phyloP scores from a whole-genome alignment of 1,140 invertebrate species.

The Papilio xuthus region DNA sequence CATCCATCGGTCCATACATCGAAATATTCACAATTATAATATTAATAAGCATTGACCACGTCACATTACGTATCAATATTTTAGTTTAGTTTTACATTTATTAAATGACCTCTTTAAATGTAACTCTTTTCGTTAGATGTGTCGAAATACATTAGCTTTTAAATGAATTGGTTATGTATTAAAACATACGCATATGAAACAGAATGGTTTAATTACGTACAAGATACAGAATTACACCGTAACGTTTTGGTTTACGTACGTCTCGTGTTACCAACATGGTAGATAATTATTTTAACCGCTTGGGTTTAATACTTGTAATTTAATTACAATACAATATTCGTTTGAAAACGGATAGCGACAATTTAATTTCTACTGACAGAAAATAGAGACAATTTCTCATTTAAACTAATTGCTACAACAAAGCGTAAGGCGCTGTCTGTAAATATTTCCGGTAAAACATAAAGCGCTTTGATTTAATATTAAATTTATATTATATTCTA shows the following conservation, averaged over 20 bases:
- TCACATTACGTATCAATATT: no score
- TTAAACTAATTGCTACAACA: no score
- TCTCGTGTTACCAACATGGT: neutral
- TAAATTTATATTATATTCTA: no score
- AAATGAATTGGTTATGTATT: neutral
- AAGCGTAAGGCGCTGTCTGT: neutral
- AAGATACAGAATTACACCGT: slow-evolving; percentile 9
- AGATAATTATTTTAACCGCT: slow-evolving; percentile 17
- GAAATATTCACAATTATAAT: no score
- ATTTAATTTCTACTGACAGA: neutral
- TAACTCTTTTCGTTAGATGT: neutral
- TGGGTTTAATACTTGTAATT: neutral
- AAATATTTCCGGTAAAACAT: neutral
- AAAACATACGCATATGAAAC: neutral
- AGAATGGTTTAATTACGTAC: neutral
- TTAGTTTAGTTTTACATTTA: no score
- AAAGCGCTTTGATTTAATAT: no score
- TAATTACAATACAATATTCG: slow-evolving; percentile 1
- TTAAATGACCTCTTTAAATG: no score
- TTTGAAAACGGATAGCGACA: neutral
- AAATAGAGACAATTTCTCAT: neutral
- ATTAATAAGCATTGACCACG: no score
- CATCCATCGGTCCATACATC: no score
- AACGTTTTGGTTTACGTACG: neutral
- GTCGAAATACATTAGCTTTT: neutral